Base-by-base conservation (phyloP, 2,888 invertebrate genomes). In the Drosophila seclusa region DNA sequence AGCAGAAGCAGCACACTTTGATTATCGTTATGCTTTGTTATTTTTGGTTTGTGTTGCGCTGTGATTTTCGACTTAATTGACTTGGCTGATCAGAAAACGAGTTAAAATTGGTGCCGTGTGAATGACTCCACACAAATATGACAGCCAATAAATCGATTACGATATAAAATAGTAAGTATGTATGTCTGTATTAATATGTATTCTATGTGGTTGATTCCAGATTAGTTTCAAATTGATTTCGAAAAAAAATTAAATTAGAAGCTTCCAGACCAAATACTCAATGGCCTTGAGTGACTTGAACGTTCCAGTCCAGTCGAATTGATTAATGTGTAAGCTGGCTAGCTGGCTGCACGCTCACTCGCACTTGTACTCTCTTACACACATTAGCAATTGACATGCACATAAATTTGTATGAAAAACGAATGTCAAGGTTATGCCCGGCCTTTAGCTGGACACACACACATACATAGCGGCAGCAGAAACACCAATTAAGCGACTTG, bases 361-460 rank as follows among this genome's bases (percentile, higher is more conserved):
- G 18, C 36, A n/a, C 45, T 38, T 16, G 21, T 24, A 21, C 21
- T 27, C 21, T 48, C 13, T 42, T 32, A 38, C 16, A 38, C 27
- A 36, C 34, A 49, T 58, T 13, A 49, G 29, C 58, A 52, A 75
- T 75, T 68, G 72, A 36, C 73, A 85, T 80, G 85, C 76, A 68
- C 76, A 76, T 70, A 66, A 73, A 68, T 80, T 82, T 64, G 67
- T 54, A 67, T 82, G 68, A 57, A 73, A 69, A 83, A 21, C 87
- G 76, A 87, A 85, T 87, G 84, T 84, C 84, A 84, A 84, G 84
- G 84, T 79, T 83, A 66, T 36, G 62, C 64, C 62, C 59, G 57
- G 60, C 60, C 29, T 66, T 58, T 58, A 64, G 54, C 42, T 63
- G 62, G 60, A 62, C 73, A 38, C 6, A 36, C 34, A 21, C 27